phyloP scores from a whole-genome alignment of 2,797 vertebrate species.

The Platyrinchus mystaceus region DNA sequence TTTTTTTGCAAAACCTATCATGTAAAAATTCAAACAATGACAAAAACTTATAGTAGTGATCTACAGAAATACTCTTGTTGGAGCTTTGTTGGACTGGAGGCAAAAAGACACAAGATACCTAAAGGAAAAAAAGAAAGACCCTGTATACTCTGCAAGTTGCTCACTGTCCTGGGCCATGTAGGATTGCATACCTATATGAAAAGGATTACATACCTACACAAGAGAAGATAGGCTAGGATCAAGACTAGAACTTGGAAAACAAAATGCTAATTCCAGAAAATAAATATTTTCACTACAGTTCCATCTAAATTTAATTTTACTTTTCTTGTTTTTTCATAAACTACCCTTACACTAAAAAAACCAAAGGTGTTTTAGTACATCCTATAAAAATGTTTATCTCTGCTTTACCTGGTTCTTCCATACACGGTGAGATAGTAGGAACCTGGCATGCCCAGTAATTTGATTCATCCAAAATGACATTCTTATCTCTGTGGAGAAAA shows the following conservation, averaged over 20 bases:
- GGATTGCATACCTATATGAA: accelerated
- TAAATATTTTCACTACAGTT: background rate
- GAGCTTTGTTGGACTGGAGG: background rate
- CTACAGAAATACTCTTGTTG: background rate
- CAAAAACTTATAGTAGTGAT: background rate
- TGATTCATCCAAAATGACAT: background rate
- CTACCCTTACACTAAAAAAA: background rate
- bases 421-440: background rate
- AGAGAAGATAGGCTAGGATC: background rate
- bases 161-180: background rate
- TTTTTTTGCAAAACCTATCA: background rate
- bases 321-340: background rate
- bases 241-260: background rate
- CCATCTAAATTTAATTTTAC: background rate
- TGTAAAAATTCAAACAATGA: background rate
- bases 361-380: background rate
- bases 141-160: background rate
- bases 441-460: background rate
- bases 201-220: background rate
- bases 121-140: background rate
- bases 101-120: background rate
- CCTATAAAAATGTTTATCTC: background rate
- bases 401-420: background rate
- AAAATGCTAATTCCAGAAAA: background rate
- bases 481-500: background rate